Percentiles rank a stretch among this genome's conserved stretches.
Evolutionary conservation across 2,888 invertebrate species (phyloP).

Genomic region (Athalia rosae): DNA sequence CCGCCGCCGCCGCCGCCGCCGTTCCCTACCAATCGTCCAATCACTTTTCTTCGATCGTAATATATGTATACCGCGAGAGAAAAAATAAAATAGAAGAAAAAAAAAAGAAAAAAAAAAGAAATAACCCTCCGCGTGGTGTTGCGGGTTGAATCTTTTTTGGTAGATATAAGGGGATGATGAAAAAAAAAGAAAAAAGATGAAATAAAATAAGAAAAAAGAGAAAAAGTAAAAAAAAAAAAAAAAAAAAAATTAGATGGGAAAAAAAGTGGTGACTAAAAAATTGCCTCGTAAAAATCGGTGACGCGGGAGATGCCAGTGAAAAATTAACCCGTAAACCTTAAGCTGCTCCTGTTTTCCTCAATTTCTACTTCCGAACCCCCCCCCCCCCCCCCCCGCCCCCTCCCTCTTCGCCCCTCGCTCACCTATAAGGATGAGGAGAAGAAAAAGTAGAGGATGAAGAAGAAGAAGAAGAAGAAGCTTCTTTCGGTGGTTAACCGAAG

Average conservation of each 20-base stretch:
- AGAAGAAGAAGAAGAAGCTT: no score
- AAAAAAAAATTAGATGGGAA: neutral
- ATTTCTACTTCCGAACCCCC: neutral
- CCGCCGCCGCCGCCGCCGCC: no score
- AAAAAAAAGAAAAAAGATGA: neutral
- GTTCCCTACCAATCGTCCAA: no score
- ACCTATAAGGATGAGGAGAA: neutral
- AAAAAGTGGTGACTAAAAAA: neutral
- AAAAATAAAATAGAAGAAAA: no score
- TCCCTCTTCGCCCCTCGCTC: neutral
- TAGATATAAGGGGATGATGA: neutral
- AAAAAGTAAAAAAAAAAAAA: neutral
- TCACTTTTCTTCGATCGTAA: no score
- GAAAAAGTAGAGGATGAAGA: no score
- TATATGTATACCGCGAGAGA: no score
- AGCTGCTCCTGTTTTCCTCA: neutral
- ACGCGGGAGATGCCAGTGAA: neutral
- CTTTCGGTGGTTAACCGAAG: no score
- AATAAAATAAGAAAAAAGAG: neutral
- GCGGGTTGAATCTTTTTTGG: neutral
- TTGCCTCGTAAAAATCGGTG: neutral
- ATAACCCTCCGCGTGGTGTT: neutral
- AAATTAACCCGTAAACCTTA: conserved; percentile 14
- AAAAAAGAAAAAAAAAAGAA: no score
- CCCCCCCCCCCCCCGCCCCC: neutral